phyloP scores from a whole-genome alignment of 2,888 invertebrate genomes.

The Patella ulyssiponensis region DNA sequence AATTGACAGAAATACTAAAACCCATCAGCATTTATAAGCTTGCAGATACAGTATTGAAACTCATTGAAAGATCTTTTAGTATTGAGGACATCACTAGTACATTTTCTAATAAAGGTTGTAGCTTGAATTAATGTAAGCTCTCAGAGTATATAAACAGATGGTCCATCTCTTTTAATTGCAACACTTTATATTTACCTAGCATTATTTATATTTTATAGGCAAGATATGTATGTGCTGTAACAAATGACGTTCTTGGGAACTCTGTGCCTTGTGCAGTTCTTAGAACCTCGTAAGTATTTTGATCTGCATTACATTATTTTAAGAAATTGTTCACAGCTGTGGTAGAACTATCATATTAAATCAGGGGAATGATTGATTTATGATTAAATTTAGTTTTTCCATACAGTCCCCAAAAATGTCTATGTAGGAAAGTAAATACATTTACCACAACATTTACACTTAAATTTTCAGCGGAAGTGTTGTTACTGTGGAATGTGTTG shows the following conservation, averaged over 20 bases:
- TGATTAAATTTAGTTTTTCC: neutral
- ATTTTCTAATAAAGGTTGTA: too few relatives aligned
- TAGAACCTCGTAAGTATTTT: constrained; percentile 82
- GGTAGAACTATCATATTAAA: neutral
- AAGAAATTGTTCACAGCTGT: neutral
- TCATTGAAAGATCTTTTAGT: too few relatives aligned
- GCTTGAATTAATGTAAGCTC: too few relatives aligned
- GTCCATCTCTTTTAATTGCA: too few relatives aligned
- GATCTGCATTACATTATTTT: neutral
- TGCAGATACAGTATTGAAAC: too few relatives aligned
- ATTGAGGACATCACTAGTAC: too few relatives aligned
- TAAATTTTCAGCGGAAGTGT: constrained; percentile 85
- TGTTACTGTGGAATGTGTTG: constrained; percentile 95
- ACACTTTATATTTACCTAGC: too few relatives aligned
- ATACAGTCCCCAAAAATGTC: neutral
- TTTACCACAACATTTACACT: neutral
- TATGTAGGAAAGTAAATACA: neutral
- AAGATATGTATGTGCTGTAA: constrained; percentile 97
- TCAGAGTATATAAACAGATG: too few relatives aligned
- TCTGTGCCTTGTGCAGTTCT: constrained; percentile 94
- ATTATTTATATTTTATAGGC: constrained; percentile 69
- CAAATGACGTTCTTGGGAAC: constrained; percentile 90
- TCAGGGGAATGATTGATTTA: neutral
- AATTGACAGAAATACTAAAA: too few relatives aligned
- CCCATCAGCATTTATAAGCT: too few relatives aligned